Conservation (phyloP, 2,888 invertebrate species). For the Holacanthella duospinosa region DNA sequence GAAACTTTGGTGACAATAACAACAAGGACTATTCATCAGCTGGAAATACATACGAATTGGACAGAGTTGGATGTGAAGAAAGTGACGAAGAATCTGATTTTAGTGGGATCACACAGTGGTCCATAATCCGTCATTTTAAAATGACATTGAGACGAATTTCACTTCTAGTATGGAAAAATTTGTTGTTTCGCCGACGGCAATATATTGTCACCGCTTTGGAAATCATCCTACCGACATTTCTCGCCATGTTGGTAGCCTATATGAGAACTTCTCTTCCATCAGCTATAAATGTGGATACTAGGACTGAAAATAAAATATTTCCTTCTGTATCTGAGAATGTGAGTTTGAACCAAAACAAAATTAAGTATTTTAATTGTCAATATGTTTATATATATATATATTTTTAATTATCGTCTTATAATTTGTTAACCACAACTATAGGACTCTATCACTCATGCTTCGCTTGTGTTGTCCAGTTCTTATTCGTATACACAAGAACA, state of each 20-base stretch:
- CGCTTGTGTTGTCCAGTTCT: neutral
- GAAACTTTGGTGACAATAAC: neutral
- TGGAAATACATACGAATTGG: neutral
- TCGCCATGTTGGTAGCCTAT: slow-evolving; percentile 26
- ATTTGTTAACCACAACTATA: too few species aligned
- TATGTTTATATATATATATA: neutral
- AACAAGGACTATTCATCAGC: neutral
- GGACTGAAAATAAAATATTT: slow-evolving; percentile 15
- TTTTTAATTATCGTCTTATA: neutral
- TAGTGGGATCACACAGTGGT: neutral
- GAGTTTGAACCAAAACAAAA: slow-evolving; percentile 2
- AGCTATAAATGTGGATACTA: neutral
- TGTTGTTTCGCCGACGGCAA: slow-evolving; percentile 32
- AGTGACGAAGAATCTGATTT: neutral
- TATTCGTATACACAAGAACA: neutral
- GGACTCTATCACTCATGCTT: neutral
- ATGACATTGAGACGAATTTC: neutral
- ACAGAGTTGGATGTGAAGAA: neutral
- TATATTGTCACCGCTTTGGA: slow-evolving; percentile 34
- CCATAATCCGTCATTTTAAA: too few species aligned
- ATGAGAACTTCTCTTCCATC: slow-evolving; percentile 1
- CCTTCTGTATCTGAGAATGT: slow-evolving; percentile 21
- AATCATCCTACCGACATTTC: slow-evolving; percentile 33
- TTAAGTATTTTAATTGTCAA: neutral
- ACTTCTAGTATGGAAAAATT: slow-evolving; percentile 36